These are phyloP conservation scores for Pheosia tremula DNA, from an alignment of 2,888 invertebrate genomes.

Conservation along the genomic window DNA sequence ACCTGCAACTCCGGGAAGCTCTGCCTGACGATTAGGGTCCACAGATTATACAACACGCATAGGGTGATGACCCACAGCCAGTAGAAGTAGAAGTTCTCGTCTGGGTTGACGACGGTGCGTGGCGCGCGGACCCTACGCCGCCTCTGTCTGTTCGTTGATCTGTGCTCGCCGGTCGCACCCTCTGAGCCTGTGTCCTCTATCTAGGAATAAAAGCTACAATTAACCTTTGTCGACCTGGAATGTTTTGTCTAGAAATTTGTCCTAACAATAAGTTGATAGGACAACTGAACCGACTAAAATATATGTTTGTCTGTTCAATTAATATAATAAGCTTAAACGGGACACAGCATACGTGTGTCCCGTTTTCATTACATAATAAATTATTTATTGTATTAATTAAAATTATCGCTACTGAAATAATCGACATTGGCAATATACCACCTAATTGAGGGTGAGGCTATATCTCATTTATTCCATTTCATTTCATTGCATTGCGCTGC, in stretches of 20 bases:
- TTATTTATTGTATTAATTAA: too few relatives aligned
- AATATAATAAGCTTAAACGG: too few relatives aligned
- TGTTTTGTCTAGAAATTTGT: neutral
- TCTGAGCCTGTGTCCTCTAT: slow-evolving; percentile 89
- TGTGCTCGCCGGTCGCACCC: slow-evolving; percentile 84
- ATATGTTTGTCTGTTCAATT: too few relatives aligned
- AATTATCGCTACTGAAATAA: too few relatives aligned
- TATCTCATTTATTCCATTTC: too few relatives aligned
- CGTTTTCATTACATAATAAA: too few relatives aligned
- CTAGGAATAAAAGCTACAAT: slow-evolving; percentile 44
- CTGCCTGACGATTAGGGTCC: slow-evolving; percentile 97
- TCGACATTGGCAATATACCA: too few relatives aligned
- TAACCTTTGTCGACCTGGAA: neutral
- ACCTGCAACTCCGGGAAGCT: slow-evolving; percentile 96
- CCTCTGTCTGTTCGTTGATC: slow-evolving; percentile 84
- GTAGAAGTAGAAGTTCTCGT: slow-evolving; percentile 98
- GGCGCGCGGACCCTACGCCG: slow-evolving; percentile 89
- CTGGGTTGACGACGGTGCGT: slow-evolving; percentile 95
- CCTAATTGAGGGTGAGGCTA: too few relatives aligned
- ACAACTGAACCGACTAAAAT: too few relatives aligned
- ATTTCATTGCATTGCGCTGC: too few relatives aligned
- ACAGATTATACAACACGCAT: slow-evolving; percentile 97
- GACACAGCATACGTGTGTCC: too few relatives aligned
- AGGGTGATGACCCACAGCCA: slow-evolving; percentile 96
- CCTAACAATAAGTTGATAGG: too few relatives aligned